phyloP scores from a whole-genome alignment of 1,140 invertebrate genomes.

The Epicauta chinensis region DNA sequence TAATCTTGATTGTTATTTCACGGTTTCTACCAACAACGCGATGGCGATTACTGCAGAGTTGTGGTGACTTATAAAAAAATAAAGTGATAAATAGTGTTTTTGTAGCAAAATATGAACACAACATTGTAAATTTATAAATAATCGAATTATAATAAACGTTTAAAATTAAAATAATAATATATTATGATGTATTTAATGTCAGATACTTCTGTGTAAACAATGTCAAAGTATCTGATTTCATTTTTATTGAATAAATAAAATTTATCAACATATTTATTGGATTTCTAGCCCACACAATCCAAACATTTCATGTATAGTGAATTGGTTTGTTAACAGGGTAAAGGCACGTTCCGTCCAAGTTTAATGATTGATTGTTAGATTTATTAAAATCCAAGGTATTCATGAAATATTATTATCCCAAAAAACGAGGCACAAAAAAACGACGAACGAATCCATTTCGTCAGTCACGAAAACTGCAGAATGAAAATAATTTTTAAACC shows the following conservation, averaged over 20 bases:
- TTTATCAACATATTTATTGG: no score
- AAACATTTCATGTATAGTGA: no score
- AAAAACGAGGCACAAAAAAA: no score
- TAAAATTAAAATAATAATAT: slow-evolving; percentile 4
- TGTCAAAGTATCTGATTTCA: slow-evolving; percentile 13
- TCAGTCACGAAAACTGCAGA: no score
- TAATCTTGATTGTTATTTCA: no score
- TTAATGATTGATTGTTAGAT: slow-evolving; percentile 9
- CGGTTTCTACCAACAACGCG: neutral
- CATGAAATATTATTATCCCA: no score
- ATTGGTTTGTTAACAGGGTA: neutral
- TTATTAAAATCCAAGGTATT: slow-evolving; percentile 1
- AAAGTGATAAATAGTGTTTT: slow-evolving; percentile 14
- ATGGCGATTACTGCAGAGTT: slow-evolving; percentile 5
- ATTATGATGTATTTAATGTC: slow-evolving; percentile 13
- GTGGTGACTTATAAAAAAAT: slow-evolving; percentile 17
- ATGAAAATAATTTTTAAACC: slow-evolving; percentile 7
- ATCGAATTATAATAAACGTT: slow-evolving; percentile 19
- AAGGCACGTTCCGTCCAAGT: no score
- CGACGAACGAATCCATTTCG: no score
- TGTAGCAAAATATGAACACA: slow-evolving; percentile 1
- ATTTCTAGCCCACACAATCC: no score
- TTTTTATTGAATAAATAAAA: slow-evolving; percentile 18
- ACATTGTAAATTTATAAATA: slow-evolving; percentile 31
- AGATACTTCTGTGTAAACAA: slow-evolving; percentile 12